Conservation (phyloP, 2,113 vertebrate species). For the Lipotes vexillifer region DNA sequence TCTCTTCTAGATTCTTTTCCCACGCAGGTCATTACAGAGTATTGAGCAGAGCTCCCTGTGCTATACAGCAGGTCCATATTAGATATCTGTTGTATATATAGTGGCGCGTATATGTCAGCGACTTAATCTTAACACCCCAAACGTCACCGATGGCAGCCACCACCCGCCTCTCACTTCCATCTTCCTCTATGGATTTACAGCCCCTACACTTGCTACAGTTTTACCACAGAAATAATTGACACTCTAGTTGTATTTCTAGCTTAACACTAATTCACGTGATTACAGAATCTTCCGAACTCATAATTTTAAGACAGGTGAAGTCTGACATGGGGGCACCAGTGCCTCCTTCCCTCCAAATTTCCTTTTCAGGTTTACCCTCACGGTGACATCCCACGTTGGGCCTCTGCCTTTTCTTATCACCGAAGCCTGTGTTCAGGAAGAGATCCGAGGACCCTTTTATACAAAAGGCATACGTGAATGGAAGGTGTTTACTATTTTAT, state of each 20-base stretch:
- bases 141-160: not conserved
- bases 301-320: not conserved
- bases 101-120: too few species aligned
- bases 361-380: not conserved
- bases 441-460: not conserved
- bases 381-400: accelerated
- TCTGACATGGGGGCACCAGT: not conserved
- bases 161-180: too few species aligned
- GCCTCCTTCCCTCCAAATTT: not conserved
- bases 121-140: not conserved
- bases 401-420: not conserved
- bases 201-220: not conserved
- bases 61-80: too few species aligned
- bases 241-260: not conserved
- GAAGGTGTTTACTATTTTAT: not conserved
- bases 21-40: too few species aligned
- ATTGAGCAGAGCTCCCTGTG: too few species aligned
- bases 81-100: too few species aligned
- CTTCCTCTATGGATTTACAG: not conserved
- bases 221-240: not conserved
- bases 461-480: not conserved
- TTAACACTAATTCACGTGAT: not conserved
- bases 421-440: not conserved
- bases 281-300: not conserved
- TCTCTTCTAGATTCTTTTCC: too few species aligned